Evolutionary conservation across 2,888 invertebrate genomes (phyloP), one percentile per base, ranked within the genome.

Genomic region (Gymnosoma rotundatum): DNA sequence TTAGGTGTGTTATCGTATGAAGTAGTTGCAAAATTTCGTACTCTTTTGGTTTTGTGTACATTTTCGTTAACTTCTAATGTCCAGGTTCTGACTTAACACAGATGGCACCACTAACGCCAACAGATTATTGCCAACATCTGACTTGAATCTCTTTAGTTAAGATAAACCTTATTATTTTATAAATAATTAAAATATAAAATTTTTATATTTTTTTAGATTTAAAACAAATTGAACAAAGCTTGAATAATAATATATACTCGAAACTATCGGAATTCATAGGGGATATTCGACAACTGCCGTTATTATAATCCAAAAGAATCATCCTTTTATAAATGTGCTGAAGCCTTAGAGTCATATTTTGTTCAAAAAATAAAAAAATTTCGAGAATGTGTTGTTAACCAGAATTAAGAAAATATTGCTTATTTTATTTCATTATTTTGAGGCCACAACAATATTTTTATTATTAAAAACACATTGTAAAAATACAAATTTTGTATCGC

Each of bases 251-350:
- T 90, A 94, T 94, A 67, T 99, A 99, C 92, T 95, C 95, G 90
- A 96, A 96, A 91, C 94, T 99, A 88, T 96, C 97, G 91, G 98
- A 99, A 91, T 98, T 99, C 93, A 97, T 98, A 90, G 97, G 97
- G 91, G 99, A 99, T 92, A 91, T 99, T 99, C 93, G 98, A 99
- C 93, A 99, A 99, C 93, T 99, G 99, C 94, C 96, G 99, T 87
- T 97, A 98, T 91, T 99, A 98, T 93, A 99, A 99, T 93, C 97
- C 98, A 82, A 96, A 97, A 90, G 98, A 98, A 92, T 98, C 98
- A 20, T 97, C 97, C 85, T 98, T 98, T 93, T 98, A 97, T 93
- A 96, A 98, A 90, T 98, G 98, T 93, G 99, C 99, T 25, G 98
- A 98, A 92, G 96, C 97, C 74, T 94, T 99, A 86, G 99, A 99